A percentile compares a stretch with the other conserved stretches of the same genome.
These are phyloP conservation scores for Phenganax stokvisi DNA, from an alignment of 92 coral and sea anemone genomes.

Conservation along the genomic window DNA sequence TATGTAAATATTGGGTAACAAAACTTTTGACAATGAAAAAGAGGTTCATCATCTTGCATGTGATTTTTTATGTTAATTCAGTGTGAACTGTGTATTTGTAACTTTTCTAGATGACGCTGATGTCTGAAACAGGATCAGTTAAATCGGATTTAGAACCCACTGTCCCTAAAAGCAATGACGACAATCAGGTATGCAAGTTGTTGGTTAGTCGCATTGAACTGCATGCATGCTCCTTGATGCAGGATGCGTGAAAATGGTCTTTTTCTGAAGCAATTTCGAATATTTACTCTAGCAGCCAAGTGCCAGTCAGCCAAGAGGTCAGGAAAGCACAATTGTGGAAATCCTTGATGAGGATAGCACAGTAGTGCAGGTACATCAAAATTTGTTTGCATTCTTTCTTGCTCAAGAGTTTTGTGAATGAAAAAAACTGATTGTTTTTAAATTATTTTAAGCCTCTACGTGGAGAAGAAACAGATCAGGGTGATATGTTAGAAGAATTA, in stretches of 20 bases:
- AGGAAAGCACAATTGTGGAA: conserved; percentile 60
- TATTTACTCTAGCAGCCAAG: conserved; percentile 44
- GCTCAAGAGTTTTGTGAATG: neutral
- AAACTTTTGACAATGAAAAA: neutral
- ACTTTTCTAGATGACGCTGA: conserved; percentile 61
- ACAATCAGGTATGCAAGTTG: conserved; percentile 14
- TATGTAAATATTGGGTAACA: neutral
- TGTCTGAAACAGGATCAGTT: conserved; percentile 83
- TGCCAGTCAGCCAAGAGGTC: conserved; percentile 34
- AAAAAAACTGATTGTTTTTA: neutral
- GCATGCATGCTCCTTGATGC: too few relatives aligned
- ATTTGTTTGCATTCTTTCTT: neutral
- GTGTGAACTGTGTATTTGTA: neutral
- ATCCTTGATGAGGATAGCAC: conserved; percentile 5
- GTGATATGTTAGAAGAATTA: conserved; percentile 61
- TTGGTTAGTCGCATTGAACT: neutral
- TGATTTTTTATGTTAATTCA: neutral
- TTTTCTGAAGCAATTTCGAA: neutral
- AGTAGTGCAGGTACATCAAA: neutral
- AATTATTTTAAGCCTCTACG: conserved; percentile 42
- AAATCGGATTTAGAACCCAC: conserved; percentile 73
- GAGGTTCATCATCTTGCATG: neutral
- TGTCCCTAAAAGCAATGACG: conserved; percentile 38
- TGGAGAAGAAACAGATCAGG: conserved; percentile 57
- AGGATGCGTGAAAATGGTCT: too few relatives aligned